phyloP scores from a whole-genome alignment of 2,797 vertebrate genomes.

The Premnoplex brunnescens region DNA sequence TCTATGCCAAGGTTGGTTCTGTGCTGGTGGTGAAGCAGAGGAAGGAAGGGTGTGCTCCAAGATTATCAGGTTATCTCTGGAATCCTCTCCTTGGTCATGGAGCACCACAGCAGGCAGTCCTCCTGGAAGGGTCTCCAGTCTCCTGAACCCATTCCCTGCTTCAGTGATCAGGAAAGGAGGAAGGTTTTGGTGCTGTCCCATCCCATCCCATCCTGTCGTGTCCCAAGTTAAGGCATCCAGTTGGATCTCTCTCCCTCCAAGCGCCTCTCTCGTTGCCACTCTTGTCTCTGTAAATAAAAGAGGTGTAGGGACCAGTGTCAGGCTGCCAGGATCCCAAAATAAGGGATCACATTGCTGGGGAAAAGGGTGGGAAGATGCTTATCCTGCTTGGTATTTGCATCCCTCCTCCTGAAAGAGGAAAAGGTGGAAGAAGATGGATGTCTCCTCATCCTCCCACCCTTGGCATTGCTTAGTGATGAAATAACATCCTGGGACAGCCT shows the following conservation, averaged over 20 bases:
- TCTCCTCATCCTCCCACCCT: background rate
- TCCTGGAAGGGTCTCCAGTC: fast-evolving
- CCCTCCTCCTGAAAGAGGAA: background rate
- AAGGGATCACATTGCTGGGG: background rate
- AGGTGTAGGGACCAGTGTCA: background rate
- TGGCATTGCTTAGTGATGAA: background rate
- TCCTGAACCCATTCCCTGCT: background rate
- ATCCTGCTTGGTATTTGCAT: background rate
- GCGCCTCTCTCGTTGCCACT: background rate
- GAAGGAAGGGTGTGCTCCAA: background rate
- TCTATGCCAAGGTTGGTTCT: background rate
- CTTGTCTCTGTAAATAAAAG: background rate
- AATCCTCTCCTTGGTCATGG: background rate
- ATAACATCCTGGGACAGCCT: background rate
- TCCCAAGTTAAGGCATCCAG: fast-evolving
- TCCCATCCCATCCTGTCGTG: background rate
- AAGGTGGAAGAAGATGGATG: background rate
- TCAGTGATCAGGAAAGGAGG: background rate
- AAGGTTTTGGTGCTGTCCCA: background rate
- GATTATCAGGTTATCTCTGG: background rate
- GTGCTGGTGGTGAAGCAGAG: background rate
- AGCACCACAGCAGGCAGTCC: background rate
- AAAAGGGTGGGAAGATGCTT: background rate
- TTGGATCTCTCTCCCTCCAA: background rate
- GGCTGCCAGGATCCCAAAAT: background rate